A percentile compares a stretch with the other conserved stretches of the same genome.
Conservation (phyloP, 2,888 invertebrate species). For the Tineola bisselliella region DNA sequence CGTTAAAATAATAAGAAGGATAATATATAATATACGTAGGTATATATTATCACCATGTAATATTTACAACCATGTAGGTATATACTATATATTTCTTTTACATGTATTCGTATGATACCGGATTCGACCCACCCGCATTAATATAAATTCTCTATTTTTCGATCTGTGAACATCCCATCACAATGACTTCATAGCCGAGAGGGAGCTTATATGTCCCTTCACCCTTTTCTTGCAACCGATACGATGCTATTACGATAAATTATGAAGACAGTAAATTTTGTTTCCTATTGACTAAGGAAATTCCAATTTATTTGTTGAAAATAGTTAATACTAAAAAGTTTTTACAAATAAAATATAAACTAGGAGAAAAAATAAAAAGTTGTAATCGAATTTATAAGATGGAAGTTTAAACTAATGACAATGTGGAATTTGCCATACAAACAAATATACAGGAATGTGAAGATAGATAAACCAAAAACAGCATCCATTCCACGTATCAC, state of each 20-base stretch:
- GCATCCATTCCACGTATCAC: background rate
- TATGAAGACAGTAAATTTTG: constrained; percentile 25
- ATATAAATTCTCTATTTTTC: constrained; percentile 29
- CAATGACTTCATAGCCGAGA: constrained; percentile 18
- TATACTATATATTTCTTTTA: constrained; percentile 3
- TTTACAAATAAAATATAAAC: too few species aligned
- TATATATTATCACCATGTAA: too few species aligned
- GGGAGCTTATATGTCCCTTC: constrained; percentile 16
- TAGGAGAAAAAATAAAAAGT: too few species aligned
- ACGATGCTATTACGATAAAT: constrained; percentile 29
- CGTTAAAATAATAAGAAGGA: too few species aligned
- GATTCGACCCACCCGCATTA: constrained; percentile 21
- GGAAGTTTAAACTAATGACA: too few species aligned
- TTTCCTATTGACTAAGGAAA: constrained; percentile 18
- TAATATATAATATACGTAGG: too few species aligned
- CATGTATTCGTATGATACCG: too few species aligned
- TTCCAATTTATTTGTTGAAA: background rate
- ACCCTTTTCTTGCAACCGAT: constrained; percentile 22
- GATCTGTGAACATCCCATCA: constrained; percentile 24
- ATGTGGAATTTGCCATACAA: too few species aligned
- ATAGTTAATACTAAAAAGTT: too few species aligned
- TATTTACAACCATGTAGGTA: too few species aligned
- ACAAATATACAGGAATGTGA: too few species aligned
- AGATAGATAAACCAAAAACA: background rate
- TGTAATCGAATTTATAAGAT: too few species aligned